These are phyloP conservation scores for Rhinopomastus cyanomelas DNA, from an alignment of 2,113 vertebrate species.

Conservation along the genomic window DNA sequence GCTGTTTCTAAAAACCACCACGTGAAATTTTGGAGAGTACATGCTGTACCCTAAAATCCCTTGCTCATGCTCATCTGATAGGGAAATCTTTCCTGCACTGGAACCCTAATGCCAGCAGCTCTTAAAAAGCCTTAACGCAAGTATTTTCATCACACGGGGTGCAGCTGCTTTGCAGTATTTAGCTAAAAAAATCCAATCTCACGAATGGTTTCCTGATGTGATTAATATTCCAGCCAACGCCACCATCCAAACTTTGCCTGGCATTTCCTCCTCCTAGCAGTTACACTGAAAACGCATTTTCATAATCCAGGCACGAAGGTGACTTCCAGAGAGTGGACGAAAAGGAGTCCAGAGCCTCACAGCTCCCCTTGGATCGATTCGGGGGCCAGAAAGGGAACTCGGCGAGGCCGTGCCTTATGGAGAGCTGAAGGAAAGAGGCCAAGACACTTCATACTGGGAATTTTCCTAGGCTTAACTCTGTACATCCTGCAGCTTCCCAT, in stretches of 20 bases:
- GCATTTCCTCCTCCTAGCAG: background rate
- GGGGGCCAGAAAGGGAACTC: background rate
- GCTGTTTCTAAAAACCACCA: background rate
- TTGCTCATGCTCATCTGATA: background rate
- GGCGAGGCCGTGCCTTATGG: rapidly evolving
- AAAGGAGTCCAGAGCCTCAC: background rate
- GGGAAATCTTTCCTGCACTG: background rate
- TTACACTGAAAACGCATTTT: background rate
- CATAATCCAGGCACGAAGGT: background rate
- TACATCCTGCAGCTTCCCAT: background rate
- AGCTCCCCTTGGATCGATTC: background rate
- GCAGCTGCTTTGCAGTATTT: background rate
- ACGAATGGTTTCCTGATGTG: background rate
- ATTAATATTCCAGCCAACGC: conserved; percentile 1
- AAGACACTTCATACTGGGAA: background rate
- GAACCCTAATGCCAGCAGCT: background rate
- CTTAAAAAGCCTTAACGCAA: rapidly evolving
- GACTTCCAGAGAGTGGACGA: background rate
- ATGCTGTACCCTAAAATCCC: background rate
- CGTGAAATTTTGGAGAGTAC: background rate
- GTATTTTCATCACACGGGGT: background rate
- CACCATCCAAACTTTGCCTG: background rate
- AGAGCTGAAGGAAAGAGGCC: background rate
- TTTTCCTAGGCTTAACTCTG: background rate
- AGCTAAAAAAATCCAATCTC: background rate